Percentiles rank a stretch among this genome's conserved stretches.
phyloP scores from a whole-genome alignment of 2,113 vertebrate species.

The Engystomops pustulosus region DNA sequence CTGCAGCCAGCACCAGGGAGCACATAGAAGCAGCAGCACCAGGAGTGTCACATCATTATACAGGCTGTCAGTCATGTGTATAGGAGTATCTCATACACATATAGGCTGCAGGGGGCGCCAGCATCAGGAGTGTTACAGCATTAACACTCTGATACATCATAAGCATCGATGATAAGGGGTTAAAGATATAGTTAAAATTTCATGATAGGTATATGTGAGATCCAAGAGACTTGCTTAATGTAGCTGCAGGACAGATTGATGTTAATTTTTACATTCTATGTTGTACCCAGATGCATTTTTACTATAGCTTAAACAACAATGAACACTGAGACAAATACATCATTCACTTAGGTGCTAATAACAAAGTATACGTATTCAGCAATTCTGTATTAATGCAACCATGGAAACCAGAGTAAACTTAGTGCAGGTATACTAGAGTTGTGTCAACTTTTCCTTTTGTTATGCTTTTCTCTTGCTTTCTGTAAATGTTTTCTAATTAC shows the following conservation, averaged over 20 bases:
- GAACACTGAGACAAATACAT: neutral
- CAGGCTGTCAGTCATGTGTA: no score
- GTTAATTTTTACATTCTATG: neutral
- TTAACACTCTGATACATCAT: no score
- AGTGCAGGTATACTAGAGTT: neutral
- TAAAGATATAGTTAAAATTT: no score
- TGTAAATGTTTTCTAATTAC: slow-evolving; percentile 59
- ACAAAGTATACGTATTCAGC: neutral
- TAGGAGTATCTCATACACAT: no score
- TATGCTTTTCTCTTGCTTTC: slow-evolving; percentile 23
- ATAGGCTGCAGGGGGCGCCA: no score
- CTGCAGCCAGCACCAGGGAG: no score
- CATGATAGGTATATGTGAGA: no score
- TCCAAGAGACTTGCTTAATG: neutral
- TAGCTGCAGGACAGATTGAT: neutral
- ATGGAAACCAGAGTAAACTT: slow-evolving; percentile 13
- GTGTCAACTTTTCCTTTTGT: slow-evolving; percentile 28
- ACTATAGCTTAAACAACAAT: neutral
- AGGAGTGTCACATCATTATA: no score
- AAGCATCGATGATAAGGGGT: no score
- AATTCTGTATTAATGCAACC: neutral
- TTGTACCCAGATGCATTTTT: neutral
- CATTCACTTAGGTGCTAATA: neutral
- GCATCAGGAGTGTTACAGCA: no score
- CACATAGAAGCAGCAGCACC: no score